Conservation (phyloP, 2,113 vertebrate species). For the Protobothrops mucrosquamatus region DNA sequence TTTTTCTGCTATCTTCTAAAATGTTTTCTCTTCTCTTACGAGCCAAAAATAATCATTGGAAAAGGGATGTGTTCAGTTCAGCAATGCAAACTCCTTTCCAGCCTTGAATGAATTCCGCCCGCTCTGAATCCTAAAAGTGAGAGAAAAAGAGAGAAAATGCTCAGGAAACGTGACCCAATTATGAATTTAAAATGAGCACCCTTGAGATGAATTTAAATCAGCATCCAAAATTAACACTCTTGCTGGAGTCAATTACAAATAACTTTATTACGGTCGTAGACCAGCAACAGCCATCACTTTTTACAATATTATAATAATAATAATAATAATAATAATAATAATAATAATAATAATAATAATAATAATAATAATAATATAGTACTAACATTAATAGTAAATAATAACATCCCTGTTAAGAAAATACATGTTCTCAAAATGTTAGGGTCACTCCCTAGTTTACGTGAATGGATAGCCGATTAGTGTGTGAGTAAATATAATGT, state of each 20-base stretch:
- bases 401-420: no score
- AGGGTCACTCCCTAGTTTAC: no score
- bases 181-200: neutral
- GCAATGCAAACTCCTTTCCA: slow-evolving; percentile 25
- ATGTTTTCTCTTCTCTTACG: slow-evolving; percentile 30
- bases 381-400: no score
- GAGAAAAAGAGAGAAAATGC: slow-evolving; percentile 37
- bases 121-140: slow-evolving; percentile 52
- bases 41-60: slow-evolving; percentile 25
- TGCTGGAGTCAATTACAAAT: neutral
- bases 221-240: neutral
- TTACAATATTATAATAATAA: no score
- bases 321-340: no score
- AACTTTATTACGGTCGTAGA: no score
- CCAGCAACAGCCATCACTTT: no score
- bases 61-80: slow-evolving; percentile 24
- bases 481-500: no score
- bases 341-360: no score
- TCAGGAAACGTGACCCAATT: neutral
- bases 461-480: no score
- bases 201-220: neutral
- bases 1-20: slow-evolving; percentile 7
- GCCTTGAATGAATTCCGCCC: slow-evolving; percentile 25
- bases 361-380: no score
- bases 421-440: no score